phyloP scores from a whole-genome alignment of 2,888 invertebrate species.

The Tipula unca region DNA sequence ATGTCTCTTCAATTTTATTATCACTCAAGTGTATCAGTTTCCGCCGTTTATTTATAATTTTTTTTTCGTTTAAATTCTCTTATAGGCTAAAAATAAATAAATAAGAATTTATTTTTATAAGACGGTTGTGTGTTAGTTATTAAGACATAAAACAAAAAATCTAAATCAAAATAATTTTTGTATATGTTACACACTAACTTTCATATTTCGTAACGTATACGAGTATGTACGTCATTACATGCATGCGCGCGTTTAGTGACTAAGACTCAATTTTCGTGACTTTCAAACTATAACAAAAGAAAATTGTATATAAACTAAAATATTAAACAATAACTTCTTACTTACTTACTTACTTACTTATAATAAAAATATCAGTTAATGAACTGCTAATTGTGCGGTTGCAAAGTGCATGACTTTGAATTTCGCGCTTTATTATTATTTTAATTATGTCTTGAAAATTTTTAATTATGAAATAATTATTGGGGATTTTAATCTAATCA shows the following conservation, averaged over 20 bases:
- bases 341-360: too few species aligned
- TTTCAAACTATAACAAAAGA: not conserved
- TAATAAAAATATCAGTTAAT: too few species aligned
- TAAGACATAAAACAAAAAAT: not conserved
- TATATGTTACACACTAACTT: not conserved
- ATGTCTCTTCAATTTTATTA: slow-evolving; percentile 14
- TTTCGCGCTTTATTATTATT: too few species aligned
- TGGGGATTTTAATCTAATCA: too few species aligned
- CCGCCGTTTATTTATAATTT: slow-evolving; percentile 1
- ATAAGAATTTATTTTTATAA: not conserved
- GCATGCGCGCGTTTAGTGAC: not conserved
- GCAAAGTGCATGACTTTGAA: too few species aligned
- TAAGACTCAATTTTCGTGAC: not conserved
- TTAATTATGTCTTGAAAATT: too few species aligned
- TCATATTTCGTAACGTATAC: not conserved
- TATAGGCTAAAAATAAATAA: not conserved
- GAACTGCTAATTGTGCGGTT: too few species aligned
- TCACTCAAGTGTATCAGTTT: slow-evolving; percentile 8
- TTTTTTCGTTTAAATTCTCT: not conserved
- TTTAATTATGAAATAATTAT: too few species aligned
- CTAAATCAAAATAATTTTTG: not conserved
- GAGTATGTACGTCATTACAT: not conserved
- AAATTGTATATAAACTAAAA: too few species aligned
- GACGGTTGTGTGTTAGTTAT: not conserved
- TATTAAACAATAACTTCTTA: too few species aligned